Base-by-base conservation (phyloP, 2,113 vertebrate genomes). In the Lophura nycthemera region DNA sequence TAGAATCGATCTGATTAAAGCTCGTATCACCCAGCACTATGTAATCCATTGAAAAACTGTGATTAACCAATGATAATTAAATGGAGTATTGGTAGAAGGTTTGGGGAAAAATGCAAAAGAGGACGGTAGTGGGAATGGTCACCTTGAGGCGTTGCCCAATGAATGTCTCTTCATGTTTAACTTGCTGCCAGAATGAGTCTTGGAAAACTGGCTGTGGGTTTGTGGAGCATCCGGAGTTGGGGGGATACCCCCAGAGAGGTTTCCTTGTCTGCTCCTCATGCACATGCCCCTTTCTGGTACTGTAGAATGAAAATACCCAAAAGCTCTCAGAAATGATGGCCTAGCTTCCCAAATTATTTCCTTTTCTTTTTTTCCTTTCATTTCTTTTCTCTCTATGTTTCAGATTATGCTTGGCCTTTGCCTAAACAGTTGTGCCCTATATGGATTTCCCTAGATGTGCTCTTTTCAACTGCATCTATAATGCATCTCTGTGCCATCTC, bases 401-500 rank as follows among this genome's bases (percentile, higher is more conserved):
- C 98, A 99, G 99, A 99, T 97, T 99, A 99, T 95, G 98, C 97
- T 96, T 99, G 99, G 99, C 99, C 99, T 75, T 97, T 99, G 96
- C 99, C 99, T 92, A 98, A 97, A 72, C 97, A 98, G 74, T 97
- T 99, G 96, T 99, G 99, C 97, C 99, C 99, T 36, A 98, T 99
- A 96, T 99, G 99, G 99, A 99, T 99, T 97, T 99, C 99, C 97
- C 98, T 99, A 97, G 99, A 99, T 94, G 99, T 99, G 88, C 96
- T 99, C 83, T 99, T 99, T 98, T 99, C 99, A 92, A 99, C 99
- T 38, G 99, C 99, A 91, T 99, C 99, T 98, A 99, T 99, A 97
- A 99, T 99, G 99, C 99, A 99, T 97, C 98, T 99, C 93, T 99
- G 99, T 73, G 99, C 99, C 97, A 99, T 99, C 97, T 99, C 99